Conservation (phyloP, 2,797 vertebrate species). For the Sternarchorhynchus goeldii region DNA sequence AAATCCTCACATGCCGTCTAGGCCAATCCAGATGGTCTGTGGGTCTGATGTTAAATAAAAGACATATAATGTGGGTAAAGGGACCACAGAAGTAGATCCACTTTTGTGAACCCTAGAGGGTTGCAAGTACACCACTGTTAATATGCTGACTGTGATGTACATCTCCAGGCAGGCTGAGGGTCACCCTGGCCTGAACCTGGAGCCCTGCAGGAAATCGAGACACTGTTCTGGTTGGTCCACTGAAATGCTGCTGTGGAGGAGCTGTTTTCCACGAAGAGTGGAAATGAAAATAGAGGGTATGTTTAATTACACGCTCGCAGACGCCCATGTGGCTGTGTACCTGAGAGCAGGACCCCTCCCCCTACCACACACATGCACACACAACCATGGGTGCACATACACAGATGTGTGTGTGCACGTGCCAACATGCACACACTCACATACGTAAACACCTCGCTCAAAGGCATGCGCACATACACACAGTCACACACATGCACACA, state of each 20-base stretch:
- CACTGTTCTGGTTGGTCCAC: background rate
- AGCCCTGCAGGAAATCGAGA: background rate
- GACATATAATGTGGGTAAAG: background rate
- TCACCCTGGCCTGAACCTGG: background rate
- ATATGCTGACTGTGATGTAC: background rate
- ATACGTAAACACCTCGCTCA: too few relatives aligned
- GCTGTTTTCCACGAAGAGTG: slow-evolving; percentile 2
- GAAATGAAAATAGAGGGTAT: slow-evolving; percentile 17
- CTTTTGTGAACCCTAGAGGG: background rate
- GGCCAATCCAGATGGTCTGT: background rate
- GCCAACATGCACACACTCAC: too few relatives aligned
- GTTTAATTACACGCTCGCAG: slow-evolving; percentile 46
- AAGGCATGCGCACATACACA: slow-evolving; percentile 12
- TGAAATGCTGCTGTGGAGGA: slow-evolving; percentile 26
- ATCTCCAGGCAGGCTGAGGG: background rate
- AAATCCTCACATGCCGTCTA: background rate
- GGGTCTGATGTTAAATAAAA: background rate
- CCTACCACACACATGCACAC: slow-evolving; percentile 28
- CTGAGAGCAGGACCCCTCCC: slow-evolving; percentile 18
- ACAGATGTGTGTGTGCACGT: too few relatives aligned
- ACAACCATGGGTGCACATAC: background rate
- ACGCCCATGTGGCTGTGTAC: slow-evolving; percentile 35
- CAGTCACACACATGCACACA: too few relatives aligned
- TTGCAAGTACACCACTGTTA: too few relatives aligned
- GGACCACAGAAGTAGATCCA: background rate